Evolutionary conservation across 2,888 invertebrate genomes (phyloP), one percentile per base, ranked within the genome.

Genomic region (Lottia scabra): DNA sequence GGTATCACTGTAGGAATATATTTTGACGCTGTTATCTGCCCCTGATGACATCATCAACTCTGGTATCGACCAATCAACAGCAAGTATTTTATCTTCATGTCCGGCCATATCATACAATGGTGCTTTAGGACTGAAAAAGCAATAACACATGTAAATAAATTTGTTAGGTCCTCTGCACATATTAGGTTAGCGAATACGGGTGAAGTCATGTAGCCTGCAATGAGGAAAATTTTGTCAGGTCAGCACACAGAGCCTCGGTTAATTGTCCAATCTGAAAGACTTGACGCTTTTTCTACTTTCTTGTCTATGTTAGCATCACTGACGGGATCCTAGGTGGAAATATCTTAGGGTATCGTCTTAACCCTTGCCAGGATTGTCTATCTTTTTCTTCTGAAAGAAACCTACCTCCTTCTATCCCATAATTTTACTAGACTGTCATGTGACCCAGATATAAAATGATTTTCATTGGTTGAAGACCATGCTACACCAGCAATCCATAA

Each of bases 51-150:
- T 92, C 77, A 99, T 93, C 69, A 94, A 92, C 68, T 94, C 92
- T 0, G 95, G 93, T 90, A 95, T 94, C 1, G 96, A 94, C 98
- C 99, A 99, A 90, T 98, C 96, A 80, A 96, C 95, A 88, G 95
- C 94, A 68, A 99, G 91, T 8, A 90, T 85, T 79, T 90, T 97
- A 85, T 97, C 98, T 84, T 96, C 94, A 88, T 99, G 99, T 0
- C 98, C 98, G 70, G 93, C 93, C 82, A 99, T 91, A 88, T 99
- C 96, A 88, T 95, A 99, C 0, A 99, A 91, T 0, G 98, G 95
- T 0, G 96, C 95, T 86, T 95, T 95, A 0, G 96, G 94, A 88
- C 97, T 95, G 90, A 79, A 91, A 79, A 73, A 78, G 71, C 65
- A 67, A 67, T n/a, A 12, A 38, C 38, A 38, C 38, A 5, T 1